Percentiles rank a stretch among this genome's conserved stretches.
phyloP scores from a whole-genome alignment of 30 jellyfish, hydroid and myxozoan species.

The Cassiopea xamachana region DNA sequence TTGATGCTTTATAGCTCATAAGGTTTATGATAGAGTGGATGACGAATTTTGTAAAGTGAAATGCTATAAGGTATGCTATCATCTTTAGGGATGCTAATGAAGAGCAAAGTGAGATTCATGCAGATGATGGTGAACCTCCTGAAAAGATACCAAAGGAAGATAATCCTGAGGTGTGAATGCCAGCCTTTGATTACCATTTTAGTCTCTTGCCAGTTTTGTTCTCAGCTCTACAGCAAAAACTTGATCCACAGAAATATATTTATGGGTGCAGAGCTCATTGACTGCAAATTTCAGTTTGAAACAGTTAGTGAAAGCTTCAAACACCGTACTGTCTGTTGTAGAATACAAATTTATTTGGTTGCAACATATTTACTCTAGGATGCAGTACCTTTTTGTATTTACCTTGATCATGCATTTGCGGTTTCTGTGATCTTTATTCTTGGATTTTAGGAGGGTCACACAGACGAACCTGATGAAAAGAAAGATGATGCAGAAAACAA shows the following conservation, averaged over 20 bases:
- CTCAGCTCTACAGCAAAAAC: not conserved
- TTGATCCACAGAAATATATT: not conserved
- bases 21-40: too few species aligned
- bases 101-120: slow-evolving; percentile 14
- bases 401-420: too few species aligned
- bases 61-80: not conserved
- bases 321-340: too few species aligned
- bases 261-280: not conserved
- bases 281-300: too few species aligned
- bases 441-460: too few species aligned
- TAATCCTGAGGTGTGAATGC: not conserved
- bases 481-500: slow-evolving; percentile 54
- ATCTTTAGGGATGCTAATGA: not conserved
- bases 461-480: not conserved
- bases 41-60: too few species aligned
- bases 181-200: not conserved
- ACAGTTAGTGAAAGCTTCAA: too few species aligned
- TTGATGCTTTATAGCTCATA: too few species aligned
- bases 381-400: too few species aligned
- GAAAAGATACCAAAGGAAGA: slow-evolving; percentile 56
- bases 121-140: slow-evolving; percentile 53
- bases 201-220: not conserved
- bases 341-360: too few species aligned
- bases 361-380: too few species aligned
- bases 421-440: too few species aligned